Evolutionary conservation across 2,888 invertebrate genomes (phyloP).

Genomic region (Calameuta idolon): DNA sequence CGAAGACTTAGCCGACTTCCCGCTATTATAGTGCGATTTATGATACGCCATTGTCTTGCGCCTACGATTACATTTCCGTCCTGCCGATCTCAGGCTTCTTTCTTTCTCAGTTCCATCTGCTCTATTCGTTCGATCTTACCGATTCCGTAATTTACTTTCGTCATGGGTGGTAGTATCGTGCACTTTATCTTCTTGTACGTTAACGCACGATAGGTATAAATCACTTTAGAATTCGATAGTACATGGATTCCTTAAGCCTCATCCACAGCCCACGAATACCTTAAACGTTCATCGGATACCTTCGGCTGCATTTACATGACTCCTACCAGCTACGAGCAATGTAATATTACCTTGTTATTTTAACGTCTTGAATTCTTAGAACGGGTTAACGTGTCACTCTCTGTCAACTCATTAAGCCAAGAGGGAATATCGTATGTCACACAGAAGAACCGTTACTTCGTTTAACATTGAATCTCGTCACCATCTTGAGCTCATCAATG

Average conservation of each 20-base stretch:
- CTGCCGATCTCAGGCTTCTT: background rate
- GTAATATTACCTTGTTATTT: background rate
- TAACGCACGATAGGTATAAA: background rate
- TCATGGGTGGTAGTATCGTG: background rate
- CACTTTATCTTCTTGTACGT: background rate
- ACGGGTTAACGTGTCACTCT: background rate
- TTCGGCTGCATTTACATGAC: background rate
- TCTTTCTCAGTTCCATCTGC: background rate
- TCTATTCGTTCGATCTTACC: conserved; percentile 27
- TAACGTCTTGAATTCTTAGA: background rate
- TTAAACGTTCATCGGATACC: background rate
- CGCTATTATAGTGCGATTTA: conserved; percentile 30
- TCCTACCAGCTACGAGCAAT: background rate
- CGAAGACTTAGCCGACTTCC: conserved; percentile 38
- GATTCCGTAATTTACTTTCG: background rate
- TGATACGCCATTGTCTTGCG: background rate
- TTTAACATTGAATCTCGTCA: background rate
- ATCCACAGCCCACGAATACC: background rate
- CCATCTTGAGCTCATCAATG: background rate
- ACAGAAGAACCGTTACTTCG: background rate
- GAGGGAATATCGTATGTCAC: background rate
- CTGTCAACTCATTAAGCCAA: background rate
- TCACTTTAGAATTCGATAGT: background rate
- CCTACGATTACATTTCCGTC: background rate
- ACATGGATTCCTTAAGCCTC: background rate